phyloP scores from a whole-genome alignment of 2,888 invertebrate species.

The Pecten maximus region DNA sequence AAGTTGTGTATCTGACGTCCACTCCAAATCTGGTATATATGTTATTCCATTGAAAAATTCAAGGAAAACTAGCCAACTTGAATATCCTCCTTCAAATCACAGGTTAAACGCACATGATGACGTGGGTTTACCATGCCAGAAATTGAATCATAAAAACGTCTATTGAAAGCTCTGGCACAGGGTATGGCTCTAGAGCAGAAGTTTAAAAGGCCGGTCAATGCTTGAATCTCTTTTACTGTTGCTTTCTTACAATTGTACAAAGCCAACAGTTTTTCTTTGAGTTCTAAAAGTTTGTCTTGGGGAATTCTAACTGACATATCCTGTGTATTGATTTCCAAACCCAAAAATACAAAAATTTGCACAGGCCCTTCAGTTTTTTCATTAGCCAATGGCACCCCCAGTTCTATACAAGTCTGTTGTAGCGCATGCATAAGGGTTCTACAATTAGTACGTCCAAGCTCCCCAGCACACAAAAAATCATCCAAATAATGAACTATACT shows the following conservation, averaged over 20 bases:
- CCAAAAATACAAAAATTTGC: conserved; percentile 35
- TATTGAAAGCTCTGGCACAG: conserved; percentile 44
- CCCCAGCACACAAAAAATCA: conserved; percentile 43
- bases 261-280: not conserved
- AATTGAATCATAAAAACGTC: conserved; percentile 49
- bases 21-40: conserved; percentile 37
- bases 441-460: not conserved
- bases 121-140: conserved; percentile 39
- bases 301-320: conserved; percentile 36
- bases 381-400: not conserved
- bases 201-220: not conserved
- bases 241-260: not conserved
- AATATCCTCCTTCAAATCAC: conserved; percentile 44
- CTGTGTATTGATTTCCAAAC: conserved; percentile 38
- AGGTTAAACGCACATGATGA: conserved; percentile 39
- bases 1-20: conserved; percentile 21
- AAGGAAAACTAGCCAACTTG: conserved; percentile 41
- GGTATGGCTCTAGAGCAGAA: conserved; percentile 44
- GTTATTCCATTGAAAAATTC: conserved; percentile 45
- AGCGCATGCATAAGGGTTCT: not conserved
- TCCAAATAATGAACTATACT: conserved; percentile 46
- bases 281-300: conserved; percentile 13
- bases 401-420: not conserved
- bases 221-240: not conserved
- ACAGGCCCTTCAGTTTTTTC: not conserved